A percentile compares a stretch with the other conserved stretches of the same genome.
Conservation (phyloP, 2,113 vertebrate genomes). For the Eidolon helvum region DNA sequence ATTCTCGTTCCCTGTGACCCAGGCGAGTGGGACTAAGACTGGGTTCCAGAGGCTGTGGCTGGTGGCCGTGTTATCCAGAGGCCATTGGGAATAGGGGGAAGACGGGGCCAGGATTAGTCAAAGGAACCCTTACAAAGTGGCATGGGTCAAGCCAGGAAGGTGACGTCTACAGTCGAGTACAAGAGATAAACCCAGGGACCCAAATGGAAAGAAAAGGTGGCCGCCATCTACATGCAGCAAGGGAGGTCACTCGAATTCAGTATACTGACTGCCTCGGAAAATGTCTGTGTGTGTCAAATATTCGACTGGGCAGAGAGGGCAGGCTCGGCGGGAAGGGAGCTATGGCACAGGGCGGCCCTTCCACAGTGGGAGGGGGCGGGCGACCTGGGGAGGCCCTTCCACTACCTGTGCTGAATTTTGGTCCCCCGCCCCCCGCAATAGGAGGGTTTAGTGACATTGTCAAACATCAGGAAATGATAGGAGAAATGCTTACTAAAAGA, state of each 20-base stretch:
- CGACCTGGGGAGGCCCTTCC: fast-evolving
- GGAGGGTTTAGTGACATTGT: neutral
- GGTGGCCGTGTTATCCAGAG: neutral
- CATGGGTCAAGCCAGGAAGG: neutral
- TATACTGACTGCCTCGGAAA: neutral
- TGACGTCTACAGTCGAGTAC: neutral
- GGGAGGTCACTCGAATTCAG: neutral
- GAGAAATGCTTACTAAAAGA: neutral
- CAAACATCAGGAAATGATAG: neutral
- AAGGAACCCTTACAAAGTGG: neutral
- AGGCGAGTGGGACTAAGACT: neutral
- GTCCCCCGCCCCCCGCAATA: neutral
- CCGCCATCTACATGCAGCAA: fast-evolving
- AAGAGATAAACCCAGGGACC: neutral
- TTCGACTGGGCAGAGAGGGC: neutral
- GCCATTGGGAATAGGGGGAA: neutral
- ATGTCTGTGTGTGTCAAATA: neutral
- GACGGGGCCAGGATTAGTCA: neutral
- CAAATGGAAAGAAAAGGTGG: fast-evolving
- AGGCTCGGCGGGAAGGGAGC: fast-evolving
- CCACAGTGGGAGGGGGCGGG: too few relatives aligned
- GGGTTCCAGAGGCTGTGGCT: neutral
- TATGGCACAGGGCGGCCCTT: fast-evolving
- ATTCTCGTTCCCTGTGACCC: fast-evolving
- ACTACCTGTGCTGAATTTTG: fast-evolving